Evolutionary conservation across 2,888 invertebrate genomes (phyloP).

Genomic region (Thelaira solivaga): DNA sequence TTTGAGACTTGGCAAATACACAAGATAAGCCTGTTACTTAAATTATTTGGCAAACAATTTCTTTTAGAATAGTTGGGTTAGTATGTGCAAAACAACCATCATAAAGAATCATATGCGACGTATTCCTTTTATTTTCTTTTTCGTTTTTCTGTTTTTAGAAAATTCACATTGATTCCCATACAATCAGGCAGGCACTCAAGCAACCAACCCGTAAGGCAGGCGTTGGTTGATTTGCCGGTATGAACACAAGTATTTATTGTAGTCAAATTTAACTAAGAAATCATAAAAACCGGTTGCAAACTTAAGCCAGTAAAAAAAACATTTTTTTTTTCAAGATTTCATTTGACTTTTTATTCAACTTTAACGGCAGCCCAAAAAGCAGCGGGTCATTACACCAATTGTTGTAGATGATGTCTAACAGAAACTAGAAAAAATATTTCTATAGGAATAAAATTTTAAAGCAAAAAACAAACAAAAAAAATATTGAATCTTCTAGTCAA

Average conservation of each 20-base stretch:
- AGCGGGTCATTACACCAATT: conserved; percentile 73
- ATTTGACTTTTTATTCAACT: conserved; percentile 50
- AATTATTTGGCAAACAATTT: conserved; percentile 19
- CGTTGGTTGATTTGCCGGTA: conserved; percentile 53
- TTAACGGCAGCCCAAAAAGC: conserved; percentile 63
- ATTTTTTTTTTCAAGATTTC: conserved; percentile 38
- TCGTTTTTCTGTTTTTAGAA: too few species aligned
- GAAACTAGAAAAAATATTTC: conserved; percentile 23
- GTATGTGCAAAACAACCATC: conserved; percentile 48
- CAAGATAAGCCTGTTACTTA: background rate
- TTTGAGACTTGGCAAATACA: background rate
- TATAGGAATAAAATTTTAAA: conserved; percentile 18
- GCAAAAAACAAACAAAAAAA: background rate
- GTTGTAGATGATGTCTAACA: conserved; percentile 64
- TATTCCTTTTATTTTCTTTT: too few species aligned
- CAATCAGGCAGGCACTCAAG: background rate
- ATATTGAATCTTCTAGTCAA: conserved; percentile 22
- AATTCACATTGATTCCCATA: conserved; percentile 16
- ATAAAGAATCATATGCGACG: conserved; percentile 11
- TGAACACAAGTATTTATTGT: conserved; percentile 51
- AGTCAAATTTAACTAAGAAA: conserved; percentile 53
- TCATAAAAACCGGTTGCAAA: conserved; percentile 61
- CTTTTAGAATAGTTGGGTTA: background rate
- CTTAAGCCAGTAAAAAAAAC: conserved; percentile 2
- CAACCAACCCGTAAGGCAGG: conserved; percentile 38